Percentiles rank a stretch among this genome's conserved stretches.
phyloP scores from a whole-genome alignment of 2,113 vertebrate genomes.

The Stigmatopora argus region DNA sequence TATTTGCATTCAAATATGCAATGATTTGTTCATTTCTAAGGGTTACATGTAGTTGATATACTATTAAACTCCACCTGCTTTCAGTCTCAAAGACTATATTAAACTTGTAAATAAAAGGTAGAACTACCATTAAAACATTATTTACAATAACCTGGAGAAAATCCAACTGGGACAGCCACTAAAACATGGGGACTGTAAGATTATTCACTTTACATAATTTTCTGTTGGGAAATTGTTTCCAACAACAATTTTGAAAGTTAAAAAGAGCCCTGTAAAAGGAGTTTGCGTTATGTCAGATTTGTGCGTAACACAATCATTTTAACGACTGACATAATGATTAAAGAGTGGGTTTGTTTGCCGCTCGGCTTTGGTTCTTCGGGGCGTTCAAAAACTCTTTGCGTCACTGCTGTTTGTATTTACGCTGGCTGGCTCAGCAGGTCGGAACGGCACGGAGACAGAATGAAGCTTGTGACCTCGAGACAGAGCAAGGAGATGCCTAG shows the following conservation, averaged over 20 bases:
- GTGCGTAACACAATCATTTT: not conserved
- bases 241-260: not conserved
- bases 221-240: not conserved
- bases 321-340: not conserved
- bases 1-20: too few relatives aligned
- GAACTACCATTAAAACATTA: too few relatives aligned
- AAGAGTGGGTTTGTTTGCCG: not conserved
- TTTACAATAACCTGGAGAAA: too few relatives aligned
- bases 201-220: not conserved
- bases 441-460: constrained; percentile 25
- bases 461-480: constrained; percentile 27
- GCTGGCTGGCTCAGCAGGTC: constrained; percentile 26
- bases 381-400: constrained; percentile 3
- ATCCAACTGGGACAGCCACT: not conserved
- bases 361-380: not conserved
- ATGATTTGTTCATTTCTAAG: too few relatives aligned
- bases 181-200: not conserved
- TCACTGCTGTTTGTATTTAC: constrained; percentile 33
- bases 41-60: too few relatives aligned
- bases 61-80: too few relatives aligned
- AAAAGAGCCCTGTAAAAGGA: not conserved
- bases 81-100: too few relatives aligned
- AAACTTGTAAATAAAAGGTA: too few relatives aligned
- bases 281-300: not conserved
- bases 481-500: constrained; percentile 31